Percentiles rank a stretch among this genome's conserved stretches.
phyloP scores from a whole-genome alignment of 2,113 vertebrate genomes.

The Aplodontia rufa region DNA sequence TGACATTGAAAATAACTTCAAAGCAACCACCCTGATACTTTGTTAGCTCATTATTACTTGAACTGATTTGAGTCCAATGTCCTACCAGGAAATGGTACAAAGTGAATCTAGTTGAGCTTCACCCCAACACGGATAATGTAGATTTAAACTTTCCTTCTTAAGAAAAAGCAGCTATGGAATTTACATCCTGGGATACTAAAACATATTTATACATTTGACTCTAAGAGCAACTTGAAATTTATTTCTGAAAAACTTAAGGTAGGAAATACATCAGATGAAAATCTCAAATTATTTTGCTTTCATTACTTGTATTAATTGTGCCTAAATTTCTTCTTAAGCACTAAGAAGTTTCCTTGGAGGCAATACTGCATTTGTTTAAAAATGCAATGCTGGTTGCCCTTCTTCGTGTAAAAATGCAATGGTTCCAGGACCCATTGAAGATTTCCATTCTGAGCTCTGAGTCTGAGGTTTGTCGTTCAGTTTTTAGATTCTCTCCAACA shows the following conservation, averaged over 20 bases:
- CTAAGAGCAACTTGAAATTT: neutral
- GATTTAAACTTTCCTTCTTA: neutral
- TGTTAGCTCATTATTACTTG: neutral
- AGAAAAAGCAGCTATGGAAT: neutral
- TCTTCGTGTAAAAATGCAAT: constrained; percentile 44
- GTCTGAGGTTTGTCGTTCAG: constrained; percentile 44
- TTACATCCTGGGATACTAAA: neutral
- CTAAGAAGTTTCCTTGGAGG: neutral
- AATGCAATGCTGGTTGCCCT: constrained; percentile 70
- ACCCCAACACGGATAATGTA: neutral
- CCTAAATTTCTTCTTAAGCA: neutral
- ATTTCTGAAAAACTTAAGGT: neutral
- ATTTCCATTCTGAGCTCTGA: constrained; percentile 68
- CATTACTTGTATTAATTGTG: neutral
- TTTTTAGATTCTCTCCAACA: constrained; percentile 66
- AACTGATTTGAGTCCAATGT: neutral
- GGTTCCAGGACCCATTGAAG: constrained; percentile 62
- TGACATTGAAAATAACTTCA: neutral
- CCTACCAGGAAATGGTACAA: neutral
- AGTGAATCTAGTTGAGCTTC: neutral
- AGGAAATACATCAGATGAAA: neutral
- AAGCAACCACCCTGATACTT: neutral
- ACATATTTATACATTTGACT: neutral
- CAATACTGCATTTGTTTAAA: neutral
- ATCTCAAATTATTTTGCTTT: constrained; percentile 34